Evolutionary conservation across 2,888 invertebrate species (phyloP).

Genomic region (Platycheirus rosarum): DNA sequence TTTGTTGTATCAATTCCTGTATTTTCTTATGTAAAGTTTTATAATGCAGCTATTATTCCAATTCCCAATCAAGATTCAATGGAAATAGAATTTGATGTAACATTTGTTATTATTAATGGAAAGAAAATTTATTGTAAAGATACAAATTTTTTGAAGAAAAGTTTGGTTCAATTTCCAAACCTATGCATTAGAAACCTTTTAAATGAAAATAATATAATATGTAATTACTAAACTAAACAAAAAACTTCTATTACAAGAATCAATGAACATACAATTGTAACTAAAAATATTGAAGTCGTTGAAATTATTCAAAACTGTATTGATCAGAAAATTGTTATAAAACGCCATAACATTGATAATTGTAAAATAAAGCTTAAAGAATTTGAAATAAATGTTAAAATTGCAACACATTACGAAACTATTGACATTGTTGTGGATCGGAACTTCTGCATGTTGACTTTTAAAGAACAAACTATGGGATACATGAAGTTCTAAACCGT

Average conservation of each 20-base stretch:
- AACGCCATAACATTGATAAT: neutral
- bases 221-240: neutral
- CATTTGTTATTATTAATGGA: constrained; percentile 11
- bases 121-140: constrained; percentile 1
- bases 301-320: constrained; percentile 6
- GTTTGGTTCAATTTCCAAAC: too few species aligned
- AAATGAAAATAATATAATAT: constrained; percentile 9
- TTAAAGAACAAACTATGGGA: too few species aligned
- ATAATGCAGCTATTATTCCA: constrained; percentile 1
- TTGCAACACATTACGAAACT: constrained; percentile 1
- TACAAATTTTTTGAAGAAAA: neutral
- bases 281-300: neutral
- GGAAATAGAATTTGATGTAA: constrained; percentile 1
- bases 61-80: constrained; percentile 7
- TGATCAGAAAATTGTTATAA: constrained; percentile 8
- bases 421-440: too few species aligned
- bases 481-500: too few species aligned
- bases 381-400: constrained; percentile 4
- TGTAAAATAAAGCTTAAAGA: constrained; percentile 2
- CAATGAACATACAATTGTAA: constrained; percentile 7
- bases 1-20: neutral
- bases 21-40: constrained; percentile 6
- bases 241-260: constrained; percentile 8
- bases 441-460: too few species aligned
- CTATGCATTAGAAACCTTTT: constrained; percentile 4